Base-by-base conservation (phyloP, 2,797 vertebrate genomes). In the Galaxias olidus region DNA sequence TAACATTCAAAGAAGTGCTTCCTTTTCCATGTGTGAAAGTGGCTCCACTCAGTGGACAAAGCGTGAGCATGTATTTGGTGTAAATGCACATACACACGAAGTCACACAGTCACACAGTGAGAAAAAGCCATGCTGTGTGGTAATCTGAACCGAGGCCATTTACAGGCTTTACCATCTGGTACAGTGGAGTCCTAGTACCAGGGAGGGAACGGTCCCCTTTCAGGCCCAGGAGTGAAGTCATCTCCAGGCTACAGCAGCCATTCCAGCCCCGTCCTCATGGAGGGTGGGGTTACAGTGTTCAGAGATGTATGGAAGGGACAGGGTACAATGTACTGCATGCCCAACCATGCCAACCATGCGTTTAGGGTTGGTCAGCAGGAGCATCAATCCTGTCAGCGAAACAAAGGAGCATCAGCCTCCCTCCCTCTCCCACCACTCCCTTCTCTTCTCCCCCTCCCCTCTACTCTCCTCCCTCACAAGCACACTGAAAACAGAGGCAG, bases 141-240 rank as follows among this genome's bases (percentile, higher is more conserved):
- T 57, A 77, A 73, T 77, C 73, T 58, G 69, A 57, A 55, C 17
- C 61, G 69, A 71, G 65, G 68, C 66, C 69, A 63, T 68, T 17
- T 20, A 0, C 17, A 62, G 87, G 65, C 10, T 18, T 1, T n/a
- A 61, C 90, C 87, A 82, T 88, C 88, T 90, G 90, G 77, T 84
- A 76, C 79, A 64, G 44, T 42, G 74, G 11, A 11, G 14, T 11
- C 10, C 11, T 30, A 11, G 42, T 60, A 45, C 77, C 30, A 52
- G 67, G 77, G 73, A 83, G 74, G 74, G 68, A 57, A 63, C 30
- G 6, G 30, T 30, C 30, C 30, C 30, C 30, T 30, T 30, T 30
- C 30, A 30, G 30, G 2, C 30, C 30, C 30, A 30, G 30, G 30
- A 30, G 30, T 30, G 30, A 30, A 30, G 30, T 30, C 30, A 30